Conservation (phyloP, 1,140 invertebrate species). For the Holotrichia oblita region DNA sequence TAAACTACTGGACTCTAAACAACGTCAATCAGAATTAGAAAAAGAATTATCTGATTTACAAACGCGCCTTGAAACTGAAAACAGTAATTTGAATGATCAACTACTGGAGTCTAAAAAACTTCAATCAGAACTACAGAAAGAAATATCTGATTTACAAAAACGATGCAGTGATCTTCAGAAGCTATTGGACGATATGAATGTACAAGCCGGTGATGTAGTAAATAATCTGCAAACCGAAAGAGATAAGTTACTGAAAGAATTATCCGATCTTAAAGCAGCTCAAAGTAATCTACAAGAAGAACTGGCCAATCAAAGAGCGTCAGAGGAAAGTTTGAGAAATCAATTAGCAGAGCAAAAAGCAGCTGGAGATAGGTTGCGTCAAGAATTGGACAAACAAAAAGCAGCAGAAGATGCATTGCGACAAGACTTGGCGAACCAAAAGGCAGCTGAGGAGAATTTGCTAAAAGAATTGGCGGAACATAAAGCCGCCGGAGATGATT, state of each 20-base stretch:
- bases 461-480: background rate
- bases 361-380: background rate
- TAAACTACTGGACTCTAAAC: background rate
- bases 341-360: background rate
- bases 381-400: background rate
- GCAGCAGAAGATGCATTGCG: background rate
- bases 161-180: background rate
- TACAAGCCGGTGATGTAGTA: background rate
- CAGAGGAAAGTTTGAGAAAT: background rate
- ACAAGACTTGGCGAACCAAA: constrained; percentile 40
- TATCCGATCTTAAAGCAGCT: background rate
- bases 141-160: background rate
- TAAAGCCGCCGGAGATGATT: background rate
- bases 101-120: no score
- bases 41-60: background rate
- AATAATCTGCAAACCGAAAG: constrained; percentile 10
- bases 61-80: no score
- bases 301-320: constrained; percentile 26
- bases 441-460: background rate
- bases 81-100: no score
- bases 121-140: background rate
- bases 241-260: background rate
- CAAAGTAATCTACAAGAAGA: constrained; percentile 18
- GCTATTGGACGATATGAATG: background rate
- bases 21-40: background rate